These are phyloP conservation scores for Psylliodes chrysocephalus DNA, from an alignment of 2,888 invertebrate genomes.

Conservation along the genomic window DNA sequence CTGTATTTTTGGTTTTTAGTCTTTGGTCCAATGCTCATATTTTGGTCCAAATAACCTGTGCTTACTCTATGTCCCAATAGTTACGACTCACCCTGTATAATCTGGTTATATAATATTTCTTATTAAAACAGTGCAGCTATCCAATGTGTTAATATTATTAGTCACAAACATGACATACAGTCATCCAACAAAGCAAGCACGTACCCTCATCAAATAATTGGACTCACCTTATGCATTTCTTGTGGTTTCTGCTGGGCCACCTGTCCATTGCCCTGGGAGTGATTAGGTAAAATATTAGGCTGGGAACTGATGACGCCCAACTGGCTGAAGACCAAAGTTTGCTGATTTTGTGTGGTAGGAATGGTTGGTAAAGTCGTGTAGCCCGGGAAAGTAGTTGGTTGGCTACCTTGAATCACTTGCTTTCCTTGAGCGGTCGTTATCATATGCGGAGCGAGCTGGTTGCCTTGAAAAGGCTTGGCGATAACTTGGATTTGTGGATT, in stretches of 20 bases:
- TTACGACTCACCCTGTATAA: too few relatives aligned
- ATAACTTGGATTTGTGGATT: conserved; percentile 83
- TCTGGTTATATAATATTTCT: too few relatives aligned
- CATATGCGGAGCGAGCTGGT: conserved; percentile 83
- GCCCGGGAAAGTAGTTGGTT: conserved; percentile 76
- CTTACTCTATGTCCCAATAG: too few relatives aligned
- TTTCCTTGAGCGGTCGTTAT: conserved; percentile 79
- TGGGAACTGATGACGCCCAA: conserved; percentile 77
- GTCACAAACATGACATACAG: conserved; percentile 1
- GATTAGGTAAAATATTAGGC: conserved; percentile 73
- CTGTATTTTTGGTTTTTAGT: too few relatives aligned
- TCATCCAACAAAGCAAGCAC: conserved; percentile 24
- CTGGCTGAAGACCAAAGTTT: conserved; percentile 81
- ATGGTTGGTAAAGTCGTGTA: conserved; percentile 84
- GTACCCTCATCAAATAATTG: conserved; percentile 1
- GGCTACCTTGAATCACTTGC: conserved; percentile 74
- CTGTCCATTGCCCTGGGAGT: conserved; percentile 64
- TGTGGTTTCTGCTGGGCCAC: conserved; percentile 69
- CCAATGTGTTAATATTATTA: background rate
- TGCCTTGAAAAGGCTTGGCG: conserved; percentile 86
- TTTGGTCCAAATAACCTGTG: too few relatives aligned
- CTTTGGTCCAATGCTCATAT: too few relatives aligned
- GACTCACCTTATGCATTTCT: conserved; percentile 75
- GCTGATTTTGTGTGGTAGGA: conserved; percentile 79
- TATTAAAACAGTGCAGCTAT: too few relatives aligned